Percentiles rank a stretch among this genome's conserved stretches.
Evolutionary conservation across 2,113 vertebrate species (phyloP).

Genomic region (Tetraodon nigroviridis): DNA sequence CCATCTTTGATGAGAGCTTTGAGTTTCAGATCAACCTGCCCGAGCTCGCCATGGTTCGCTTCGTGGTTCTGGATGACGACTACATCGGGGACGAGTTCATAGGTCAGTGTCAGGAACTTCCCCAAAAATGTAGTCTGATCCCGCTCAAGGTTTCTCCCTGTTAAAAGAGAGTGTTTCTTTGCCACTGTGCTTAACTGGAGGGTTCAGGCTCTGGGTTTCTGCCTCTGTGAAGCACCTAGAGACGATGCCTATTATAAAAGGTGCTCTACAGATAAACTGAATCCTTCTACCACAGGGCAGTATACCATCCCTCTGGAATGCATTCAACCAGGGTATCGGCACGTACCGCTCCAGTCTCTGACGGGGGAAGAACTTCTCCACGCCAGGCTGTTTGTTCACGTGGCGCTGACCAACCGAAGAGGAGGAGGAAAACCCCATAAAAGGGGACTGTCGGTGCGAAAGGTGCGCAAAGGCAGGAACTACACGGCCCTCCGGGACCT

Average conservation of each 20-base stretch:
- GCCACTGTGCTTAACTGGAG: no score
- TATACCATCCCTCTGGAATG: constrained; percentile 94
- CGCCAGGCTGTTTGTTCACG: constrained; percentile 86
- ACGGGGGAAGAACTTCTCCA: constrained; percentile 86
- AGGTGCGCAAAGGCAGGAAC: constrained; percentile 84
- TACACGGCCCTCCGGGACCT: constrained; percentile 88
- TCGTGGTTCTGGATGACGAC: constrained; percentile 92
- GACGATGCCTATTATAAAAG: no score
- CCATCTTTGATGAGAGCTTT: constrained; percentile 94
- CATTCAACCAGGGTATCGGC: constrained; percentile 89
- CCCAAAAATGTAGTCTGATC: not conserved
- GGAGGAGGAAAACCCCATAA: constrained; percentile 95
- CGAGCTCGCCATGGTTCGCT: constrained; percentile 92
- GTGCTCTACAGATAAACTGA: no score
- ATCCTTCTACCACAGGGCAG: constrained; percentile 73
- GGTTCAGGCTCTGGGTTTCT: no score
- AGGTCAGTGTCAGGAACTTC: constrained; percentile 52
- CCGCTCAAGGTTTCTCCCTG: no score
- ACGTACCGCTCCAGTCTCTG: constrained; percentile 86
- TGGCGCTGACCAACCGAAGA: constrained; percentile 91
- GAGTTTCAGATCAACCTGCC: constrained; percentile 95
- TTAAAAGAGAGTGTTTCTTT: no score
- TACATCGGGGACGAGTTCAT: constrained; percentile 96
- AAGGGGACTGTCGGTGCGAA: constrained; percentile 90
- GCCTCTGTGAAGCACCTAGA: no score